Percentiles rank a stretch among this genome's conserved stretches.
Evolutionary conservation across 1,140 invertebrate genomes (phyloP).

Genomic region (Homalodisca vitripennis): DNA sequence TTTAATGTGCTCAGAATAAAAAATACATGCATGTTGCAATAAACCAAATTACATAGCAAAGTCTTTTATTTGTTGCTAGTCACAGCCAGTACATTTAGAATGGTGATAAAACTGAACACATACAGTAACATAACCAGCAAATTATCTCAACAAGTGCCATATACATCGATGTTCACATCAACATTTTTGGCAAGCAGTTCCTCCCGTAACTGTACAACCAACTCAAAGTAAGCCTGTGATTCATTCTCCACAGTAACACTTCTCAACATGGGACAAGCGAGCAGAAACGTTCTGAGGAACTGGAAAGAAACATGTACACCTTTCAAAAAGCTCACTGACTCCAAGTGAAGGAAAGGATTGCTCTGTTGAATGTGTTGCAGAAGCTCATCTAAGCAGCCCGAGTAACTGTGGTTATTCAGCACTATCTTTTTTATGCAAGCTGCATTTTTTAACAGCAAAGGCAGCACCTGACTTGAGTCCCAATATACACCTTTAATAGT

Average conservation of each 20-base stretch:
- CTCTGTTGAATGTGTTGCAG: not conserved
- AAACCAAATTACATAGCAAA: no score
- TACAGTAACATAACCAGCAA: not conserved
- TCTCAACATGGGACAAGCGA: conserved; percentile 1
- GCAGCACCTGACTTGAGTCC: not conserved
- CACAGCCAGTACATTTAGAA: conserved; percentile 11
- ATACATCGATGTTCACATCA: not conserved
- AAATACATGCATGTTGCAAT: no score
- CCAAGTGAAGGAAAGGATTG: not conserved
- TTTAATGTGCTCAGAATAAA: no score
- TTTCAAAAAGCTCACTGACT: not conserved
- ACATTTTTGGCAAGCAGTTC: not conserved
- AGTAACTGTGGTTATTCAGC: conserved; percentile 2
- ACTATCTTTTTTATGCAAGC: not conserved
- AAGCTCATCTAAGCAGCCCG: conserved; percentile 8
- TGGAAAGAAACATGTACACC: conserved; percentile 1
- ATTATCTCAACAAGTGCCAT: not conserved
- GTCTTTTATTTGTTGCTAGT: no score
- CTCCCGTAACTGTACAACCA: not conserved
- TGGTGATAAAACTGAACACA: not conserved
- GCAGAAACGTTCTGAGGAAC: not conserved
- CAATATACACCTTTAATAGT: conserved; percentile 7
- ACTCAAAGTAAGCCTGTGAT: conserved; percentile 7
- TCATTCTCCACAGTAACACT: not conserved
- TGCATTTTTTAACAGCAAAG: conserved; percentile 1